Evolutionary conservation across 2,797 vertebrate genomes (phyloP).

Genomic region (Xerus rutilus): DNA sequence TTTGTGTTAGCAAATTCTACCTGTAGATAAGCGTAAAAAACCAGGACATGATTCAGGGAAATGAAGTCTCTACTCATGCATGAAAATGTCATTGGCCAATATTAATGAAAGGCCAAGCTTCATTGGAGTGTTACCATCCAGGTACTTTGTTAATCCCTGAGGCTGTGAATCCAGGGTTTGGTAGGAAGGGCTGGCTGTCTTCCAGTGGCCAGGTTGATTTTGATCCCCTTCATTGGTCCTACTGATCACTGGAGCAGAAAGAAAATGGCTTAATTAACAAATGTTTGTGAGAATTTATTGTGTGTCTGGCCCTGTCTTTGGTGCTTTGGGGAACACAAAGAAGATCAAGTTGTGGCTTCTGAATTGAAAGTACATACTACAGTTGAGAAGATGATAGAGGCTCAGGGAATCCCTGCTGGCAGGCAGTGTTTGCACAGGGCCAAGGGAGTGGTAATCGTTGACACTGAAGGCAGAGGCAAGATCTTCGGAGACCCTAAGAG

Average conservation of each 20-base stretch:
- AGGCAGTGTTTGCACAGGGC: not conserved
- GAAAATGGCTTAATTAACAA: constrained; percentile 17
- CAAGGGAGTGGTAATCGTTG: not conserved
- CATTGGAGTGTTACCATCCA: not conserved
- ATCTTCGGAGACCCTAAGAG: not conserved
- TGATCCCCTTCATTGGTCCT: not conserved
- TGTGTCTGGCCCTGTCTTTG: not conserved
- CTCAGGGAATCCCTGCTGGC: not conserved
- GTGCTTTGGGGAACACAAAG: not conserved
- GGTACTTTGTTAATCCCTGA: not conserved
- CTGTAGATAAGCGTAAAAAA: constrained; percentile 71
- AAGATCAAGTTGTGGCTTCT: constrained; percentile 9
- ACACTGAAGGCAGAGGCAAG: not conserved
- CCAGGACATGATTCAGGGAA: constrained; percentile 75
- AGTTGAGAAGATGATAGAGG: not conserved
- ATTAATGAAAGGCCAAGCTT: not conserved
- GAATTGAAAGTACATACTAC: not conserved
- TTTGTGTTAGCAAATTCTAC: constrained; percentile 74
- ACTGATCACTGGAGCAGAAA: not conserved
- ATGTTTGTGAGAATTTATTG: not conserved
- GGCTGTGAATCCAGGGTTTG: not conserved
- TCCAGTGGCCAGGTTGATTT: not conserved
- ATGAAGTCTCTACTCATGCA: constrained; percentile 45
- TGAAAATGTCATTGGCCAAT: not conserved
- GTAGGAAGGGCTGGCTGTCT: not conserved